Conservation (phyloP, 1,140 invertebrate genomes). For the Dendrolimus kikuchii region DNA sequence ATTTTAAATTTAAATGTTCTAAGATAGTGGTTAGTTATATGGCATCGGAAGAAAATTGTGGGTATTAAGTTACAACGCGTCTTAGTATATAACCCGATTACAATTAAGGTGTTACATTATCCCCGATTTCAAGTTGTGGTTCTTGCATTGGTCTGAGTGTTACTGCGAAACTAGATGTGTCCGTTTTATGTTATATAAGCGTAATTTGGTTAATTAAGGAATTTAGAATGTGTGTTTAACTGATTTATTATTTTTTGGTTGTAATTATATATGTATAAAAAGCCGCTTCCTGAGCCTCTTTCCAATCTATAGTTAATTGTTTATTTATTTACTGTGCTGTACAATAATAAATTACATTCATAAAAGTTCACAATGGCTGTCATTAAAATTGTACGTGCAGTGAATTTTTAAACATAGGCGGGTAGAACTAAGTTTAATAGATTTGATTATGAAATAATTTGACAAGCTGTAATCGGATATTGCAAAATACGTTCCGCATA, state of each 20-base stretch:
- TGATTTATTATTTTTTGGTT: background rate
- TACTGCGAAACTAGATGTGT: no score
- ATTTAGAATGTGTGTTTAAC: no score
- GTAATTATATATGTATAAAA: conserved; percentile 24
- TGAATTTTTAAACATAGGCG: conserved; percentile 19
- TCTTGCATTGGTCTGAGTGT: no score
- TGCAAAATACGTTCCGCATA: no score
- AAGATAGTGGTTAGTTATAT: conserved; percentile 30
- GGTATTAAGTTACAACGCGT: conserved; percentile 47
- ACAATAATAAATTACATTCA: conserved; percentile 32
- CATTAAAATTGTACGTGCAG: conserved; percentile 23
- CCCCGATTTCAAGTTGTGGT: no score
- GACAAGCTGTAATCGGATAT: background rate
- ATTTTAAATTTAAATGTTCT: background rate
- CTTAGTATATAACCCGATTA: conserved; percentile 38
- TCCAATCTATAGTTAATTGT: conserved; percentile 27
- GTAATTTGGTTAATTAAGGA: no score
- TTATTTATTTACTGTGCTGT: conserved; percentile 30
- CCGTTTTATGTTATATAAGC: no score
- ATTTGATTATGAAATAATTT: no score
- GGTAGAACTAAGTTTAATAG: background rate
- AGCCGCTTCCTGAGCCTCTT: conserved; percentile 41
- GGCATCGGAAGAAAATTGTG: conserved; percentile 67
- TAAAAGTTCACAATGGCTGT: conserved; percentile 30
- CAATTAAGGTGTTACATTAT: no score